Conservation (phyloP, 2,888 invertebrate species). For the Nasonovia ribisnigri region DNA sequence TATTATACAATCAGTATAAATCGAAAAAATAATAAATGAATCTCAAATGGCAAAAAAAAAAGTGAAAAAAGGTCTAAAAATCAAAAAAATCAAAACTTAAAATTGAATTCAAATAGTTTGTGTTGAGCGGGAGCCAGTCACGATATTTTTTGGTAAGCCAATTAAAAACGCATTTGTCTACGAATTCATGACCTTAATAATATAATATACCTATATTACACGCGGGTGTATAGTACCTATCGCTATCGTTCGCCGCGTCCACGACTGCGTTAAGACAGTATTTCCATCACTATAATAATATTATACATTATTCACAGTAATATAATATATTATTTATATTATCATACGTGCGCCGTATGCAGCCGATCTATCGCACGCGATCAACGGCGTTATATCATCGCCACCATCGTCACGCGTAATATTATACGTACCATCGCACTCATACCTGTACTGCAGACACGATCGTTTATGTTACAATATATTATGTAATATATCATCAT, state of each 20-base stretch:
- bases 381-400: not conserved
- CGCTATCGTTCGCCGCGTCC: not conserved
- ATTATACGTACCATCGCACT: not conserved
- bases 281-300: not conserved
- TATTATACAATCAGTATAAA: no score
- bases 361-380: not conserved
- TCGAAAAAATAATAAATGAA: not conserved
- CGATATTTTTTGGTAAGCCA: no score
- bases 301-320: not conserved
- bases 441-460: not conserved
- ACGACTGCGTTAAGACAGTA: not conserved
- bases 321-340: no score
- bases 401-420: not conserved
- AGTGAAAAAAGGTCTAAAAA: not conserved
- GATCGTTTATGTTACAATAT: slow-evolving; percentile 7
- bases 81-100: not conserved
- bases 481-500: not conserved
- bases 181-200: not conserved
- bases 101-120: not conserved
- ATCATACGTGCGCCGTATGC: not conserved
- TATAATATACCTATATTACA: no score
- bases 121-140: no score
- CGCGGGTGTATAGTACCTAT: not conserved
- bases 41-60: no score
- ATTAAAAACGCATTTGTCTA: not conserved